A percentile compares a stretch with the other conserved stretches of the same genome.
Evolutionary conservation across 2,113 vertebrate species (phyloP).

Genomic region (Condylura cristata): DNA sequence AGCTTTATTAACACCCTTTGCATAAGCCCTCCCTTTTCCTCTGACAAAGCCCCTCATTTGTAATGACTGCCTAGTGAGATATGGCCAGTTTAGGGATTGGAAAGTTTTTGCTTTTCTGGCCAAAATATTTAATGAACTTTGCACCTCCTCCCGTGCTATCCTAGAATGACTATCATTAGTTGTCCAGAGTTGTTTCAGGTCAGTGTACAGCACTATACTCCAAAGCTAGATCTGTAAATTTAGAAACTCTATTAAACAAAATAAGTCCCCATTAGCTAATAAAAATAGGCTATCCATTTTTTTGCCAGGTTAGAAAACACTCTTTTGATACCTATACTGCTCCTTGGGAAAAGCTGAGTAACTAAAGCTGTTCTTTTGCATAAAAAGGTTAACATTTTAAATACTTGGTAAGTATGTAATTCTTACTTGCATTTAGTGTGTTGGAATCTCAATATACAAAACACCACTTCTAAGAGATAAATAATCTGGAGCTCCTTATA

Average conservation of each 20-base stretch:
- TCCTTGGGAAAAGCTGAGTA: slow-evolving; percentile 18
- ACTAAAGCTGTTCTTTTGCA: slow-evolving; percentile 25
- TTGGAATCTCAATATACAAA: background rate
- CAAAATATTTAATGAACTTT: slow-evolving; percentile 30
- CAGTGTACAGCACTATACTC: background rate
- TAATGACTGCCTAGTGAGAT: background rate
- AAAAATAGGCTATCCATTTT: background rate
- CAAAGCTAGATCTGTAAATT: background rate
- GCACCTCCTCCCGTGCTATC: background rate
- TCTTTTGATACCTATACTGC: no score
- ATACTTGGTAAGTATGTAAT: slow-evolving; percentile 43
- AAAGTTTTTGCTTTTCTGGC: slow-evolving; percentile 24
- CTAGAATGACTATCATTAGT: slow-evolving; percentile 8
- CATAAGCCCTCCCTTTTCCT: background rate
- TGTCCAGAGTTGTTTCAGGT: slow-evolving; percentile 15
- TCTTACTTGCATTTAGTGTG: slow-evolving; percentile 21
- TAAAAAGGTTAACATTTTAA: slow-evolving; percentile 53
- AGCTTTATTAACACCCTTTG: background rate
- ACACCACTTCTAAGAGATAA: slow-evolving; percentile 19
- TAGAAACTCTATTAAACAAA: slow-evolving; percentile 42
- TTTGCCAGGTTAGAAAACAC: no score
- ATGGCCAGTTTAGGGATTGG: background rate
- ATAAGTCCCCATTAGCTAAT: slow-evolving; percentile 28
- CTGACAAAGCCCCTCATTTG: background rate
- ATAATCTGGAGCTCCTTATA: background rate